phyloP scores from a whole-genome alignment of 2,797 vertebrate genomes.

The Malurus leucopterus region DNA sequence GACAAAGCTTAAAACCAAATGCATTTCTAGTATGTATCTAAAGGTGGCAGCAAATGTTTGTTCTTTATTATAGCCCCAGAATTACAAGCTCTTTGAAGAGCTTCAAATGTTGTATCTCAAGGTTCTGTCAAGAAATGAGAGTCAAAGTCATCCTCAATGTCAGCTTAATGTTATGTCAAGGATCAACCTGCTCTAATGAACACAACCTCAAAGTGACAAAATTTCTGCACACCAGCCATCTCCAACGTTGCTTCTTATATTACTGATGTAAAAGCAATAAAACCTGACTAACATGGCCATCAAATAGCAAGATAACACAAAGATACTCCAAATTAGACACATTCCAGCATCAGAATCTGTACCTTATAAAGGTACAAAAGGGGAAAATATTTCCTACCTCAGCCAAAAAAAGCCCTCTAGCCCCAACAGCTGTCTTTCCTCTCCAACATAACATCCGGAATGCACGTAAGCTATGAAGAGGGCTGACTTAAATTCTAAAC shows the following conservation, averaged over 20 bases:
- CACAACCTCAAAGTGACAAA: background rate
- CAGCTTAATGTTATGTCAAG: background rate
- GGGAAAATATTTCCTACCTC: background rate
- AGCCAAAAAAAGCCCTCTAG: background rate
- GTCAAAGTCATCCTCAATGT: background rate
- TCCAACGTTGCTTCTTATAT: background rate
- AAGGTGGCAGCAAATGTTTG: slow-evolving; percentile 37
- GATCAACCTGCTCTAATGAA: background rate
- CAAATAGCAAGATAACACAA: background rate
- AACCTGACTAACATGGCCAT: background rate
- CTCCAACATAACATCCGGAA: background rate
- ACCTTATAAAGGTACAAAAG: background rate
- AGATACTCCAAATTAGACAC: background rate
- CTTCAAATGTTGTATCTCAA: background rate
- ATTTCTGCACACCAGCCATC: background rate
- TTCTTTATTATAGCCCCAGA: background rate
- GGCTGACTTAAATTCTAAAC: background rate
- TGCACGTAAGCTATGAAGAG: accelerated
- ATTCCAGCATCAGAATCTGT: background rate
- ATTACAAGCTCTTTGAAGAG: background rate
- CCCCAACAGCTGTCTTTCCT: background rate
- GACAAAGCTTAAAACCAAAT: background rate
- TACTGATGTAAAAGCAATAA: background rate
- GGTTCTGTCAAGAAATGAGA: background rate
- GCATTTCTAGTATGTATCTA: slow-evolving; percentile 17